Percentiles rank a stretch among this genome's conserved stretches.
These are phyloP conservation scores for Laterallus jamaicensis DNA, from an alignment of 2,113 vertebrate genomes.

Conservation along the genomic window DNA sequence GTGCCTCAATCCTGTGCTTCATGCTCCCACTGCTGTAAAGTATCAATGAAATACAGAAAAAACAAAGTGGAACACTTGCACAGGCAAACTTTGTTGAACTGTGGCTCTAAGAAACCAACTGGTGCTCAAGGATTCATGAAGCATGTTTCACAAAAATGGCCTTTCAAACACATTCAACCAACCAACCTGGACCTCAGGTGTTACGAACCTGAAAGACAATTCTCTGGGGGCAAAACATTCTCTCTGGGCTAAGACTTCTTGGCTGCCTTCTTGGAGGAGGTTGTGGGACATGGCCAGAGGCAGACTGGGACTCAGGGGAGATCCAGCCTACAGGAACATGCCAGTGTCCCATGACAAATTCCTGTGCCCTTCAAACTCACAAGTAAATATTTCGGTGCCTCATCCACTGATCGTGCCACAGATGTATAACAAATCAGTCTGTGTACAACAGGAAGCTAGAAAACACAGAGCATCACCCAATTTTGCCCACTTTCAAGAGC, in stretches of 20 bases:
- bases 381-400: neutral
- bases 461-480: neutral
- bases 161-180: neutral
- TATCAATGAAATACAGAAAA: neutral
- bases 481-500: neutral
- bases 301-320: neutral
- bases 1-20: neutral
- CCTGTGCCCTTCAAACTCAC: neutral
- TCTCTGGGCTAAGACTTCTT: neutral
- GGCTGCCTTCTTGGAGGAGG: neutral
- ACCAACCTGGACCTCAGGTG: neutral
- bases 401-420: rapidly evolving
- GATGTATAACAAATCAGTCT: neutral
- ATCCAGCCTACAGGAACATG: neutral
- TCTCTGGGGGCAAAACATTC: neutral
- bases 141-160: neutral
- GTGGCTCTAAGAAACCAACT: rapidly evolving
- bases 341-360: rapidly evolving
- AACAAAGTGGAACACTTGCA: neutral
- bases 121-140: neutral
- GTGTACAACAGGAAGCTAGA: neutral
- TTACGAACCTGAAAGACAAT: neutral
- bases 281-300: neutral
- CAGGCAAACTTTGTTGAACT: neutral
- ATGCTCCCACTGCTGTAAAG: neutral